Evolutionary conservation across 2,797 vertebrate genomes (phyloP), one percentile per base, ranked within the genome.

Genomic region (Amniataba percoides): DNA sequence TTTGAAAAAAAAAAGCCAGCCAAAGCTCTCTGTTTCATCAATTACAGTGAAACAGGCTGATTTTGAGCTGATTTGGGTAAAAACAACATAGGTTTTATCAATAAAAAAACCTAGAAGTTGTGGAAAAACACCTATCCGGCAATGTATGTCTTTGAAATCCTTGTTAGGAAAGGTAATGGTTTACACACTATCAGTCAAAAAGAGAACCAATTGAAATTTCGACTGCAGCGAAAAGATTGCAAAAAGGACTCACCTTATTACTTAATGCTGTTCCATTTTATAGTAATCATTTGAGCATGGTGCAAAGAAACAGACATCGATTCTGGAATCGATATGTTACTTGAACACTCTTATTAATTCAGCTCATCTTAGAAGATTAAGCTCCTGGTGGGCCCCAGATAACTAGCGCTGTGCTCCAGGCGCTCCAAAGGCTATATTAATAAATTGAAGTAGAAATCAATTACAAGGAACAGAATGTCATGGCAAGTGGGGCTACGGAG

Each of bases 371-470:
- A 63, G 71, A 72, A 87, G 90, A 94, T 91, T 89, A 91, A 81
- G 81, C 88, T 90, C 93, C 93, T 86, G 89, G 87, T 89, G 92
- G 89, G 87, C 53, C 69, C 49, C 80, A 78, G 87, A 92, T 93
- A 89, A 90, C 89, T 78, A 80, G 86, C 51, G 8, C 56, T 62
- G 82, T 62, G 81, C 89, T 92, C 40, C 81, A 61, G 87, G 86
- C 80, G 11, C 81, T 83, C 77, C 75, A 60, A 45, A 23, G 82
- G 87, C 91, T 80, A 75, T 87, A 91, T 92, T 93, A 93, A 93
- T 94, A 91, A 90, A 93, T 83, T 85, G 77, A 90, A 93, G 89
- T 62, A 92, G 87, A 92, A 94, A 94, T 94, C 93, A 93, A 94
- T 94, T 91, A 91, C 77, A 67, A 89, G 85, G 82, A 87, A 87